phyloP scores from a whole-genome alignment of 2,888 invertebrate species.

The Aromia moschata region DNA sequence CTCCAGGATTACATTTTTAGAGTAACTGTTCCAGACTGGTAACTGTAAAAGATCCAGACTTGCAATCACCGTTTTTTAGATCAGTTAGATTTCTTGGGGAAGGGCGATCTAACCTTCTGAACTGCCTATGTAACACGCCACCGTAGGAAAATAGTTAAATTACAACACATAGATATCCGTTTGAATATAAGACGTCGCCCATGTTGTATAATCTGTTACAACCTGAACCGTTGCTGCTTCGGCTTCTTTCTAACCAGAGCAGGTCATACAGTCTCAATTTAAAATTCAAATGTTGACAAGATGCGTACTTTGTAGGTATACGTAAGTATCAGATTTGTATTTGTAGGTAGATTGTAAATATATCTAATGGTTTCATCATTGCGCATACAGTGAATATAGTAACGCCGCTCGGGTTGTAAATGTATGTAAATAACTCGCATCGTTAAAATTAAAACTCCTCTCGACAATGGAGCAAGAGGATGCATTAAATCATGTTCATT shows the following conservation, averaged over 20 bases:
- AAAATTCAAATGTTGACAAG: conserved; percentile 21
- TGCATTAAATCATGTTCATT: conserved; percentile 45
- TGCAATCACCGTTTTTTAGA: too few species aligned
- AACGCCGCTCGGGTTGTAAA: conserved; percentile 32
- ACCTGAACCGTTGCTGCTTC: too few species aligned
- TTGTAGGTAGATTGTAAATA: conserved; percentile 12
- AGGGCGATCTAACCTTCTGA: too few species aligned
- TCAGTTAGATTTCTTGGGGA: too few species aligned
- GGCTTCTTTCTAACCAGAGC: neutral
- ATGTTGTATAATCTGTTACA: too few species aligned
- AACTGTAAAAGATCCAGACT: too few species aligned
- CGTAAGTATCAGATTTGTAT: conserved; percentile 15
- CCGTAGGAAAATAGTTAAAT: too few species aligned
- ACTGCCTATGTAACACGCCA: too few species aligned
- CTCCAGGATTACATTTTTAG: too few species aligned
- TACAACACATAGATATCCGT: too few species aligned
- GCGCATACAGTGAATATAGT: conserved; percentile 23
- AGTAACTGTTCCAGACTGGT: too few species aligned
- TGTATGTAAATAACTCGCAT: conserved; percentile 48
- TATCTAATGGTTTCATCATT: conserved; percentile 27
- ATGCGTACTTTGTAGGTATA: conserved; percentile 2
- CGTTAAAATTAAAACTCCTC: conserved; percentile 45
- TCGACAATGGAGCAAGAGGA: conserved; percentile 46
- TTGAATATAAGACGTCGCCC: too few species aligned
- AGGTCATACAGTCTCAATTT: conserved; percentile 8